Base-by-base conservation (phyloP, 2,113 vertebrate species). In the Camelus bactrianus region DNA sequence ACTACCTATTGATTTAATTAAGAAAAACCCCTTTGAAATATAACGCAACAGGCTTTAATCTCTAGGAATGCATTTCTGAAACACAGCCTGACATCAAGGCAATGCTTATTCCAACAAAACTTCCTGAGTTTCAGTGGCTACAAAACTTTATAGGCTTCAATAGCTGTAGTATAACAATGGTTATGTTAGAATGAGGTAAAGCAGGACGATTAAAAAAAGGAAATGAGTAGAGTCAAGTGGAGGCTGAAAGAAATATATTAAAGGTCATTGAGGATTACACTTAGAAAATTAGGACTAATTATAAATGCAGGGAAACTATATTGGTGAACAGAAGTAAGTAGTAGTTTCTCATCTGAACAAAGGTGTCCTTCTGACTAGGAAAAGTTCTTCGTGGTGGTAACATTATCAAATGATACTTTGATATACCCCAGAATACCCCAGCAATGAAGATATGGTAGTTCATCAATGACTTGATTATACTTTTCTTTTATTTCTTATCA, bases 321-420 rank as follows among this genome's bases (percentile, higher is more conserved):
- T 7, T 84, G 12, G 11, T 88, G 30, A 50, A 48, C 28, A 30
- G 46, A 76, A 22, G 13, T 46, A 82, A 46, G 22, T 26, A 92
- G 17, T 89, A 86, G 8, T 94, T 96, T 82, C n/a, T 92, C 9
- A 65, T 72, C 56, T 89, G 81, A 85, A 83, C 42, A 80, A 86
- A 87, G 14, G 2, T 80, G 35, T 72, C 13, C 8, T 75, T 84
- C 79, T 70, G 76, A 79, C 22, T 52, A 86, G 26, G 65, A 83
- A 50, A 65, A 42, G 5, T 67, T 83, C 6, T 52, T 89, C 6
- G 28, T 77, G 22, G 54, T 20, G 38, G 3, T 79, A 67, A 52
- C 10, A n/a, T 90, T 79, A 67, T 64, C 13, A 77, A 89, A 75
- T 79, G 46, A 3, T 91, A 26, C 93, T 93, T 95, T 73, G 30